phyloP scores from a whole-genome alignment of 2,888 invertebrate genomes.

The Hirtodrosophila cameraria region DNA sequence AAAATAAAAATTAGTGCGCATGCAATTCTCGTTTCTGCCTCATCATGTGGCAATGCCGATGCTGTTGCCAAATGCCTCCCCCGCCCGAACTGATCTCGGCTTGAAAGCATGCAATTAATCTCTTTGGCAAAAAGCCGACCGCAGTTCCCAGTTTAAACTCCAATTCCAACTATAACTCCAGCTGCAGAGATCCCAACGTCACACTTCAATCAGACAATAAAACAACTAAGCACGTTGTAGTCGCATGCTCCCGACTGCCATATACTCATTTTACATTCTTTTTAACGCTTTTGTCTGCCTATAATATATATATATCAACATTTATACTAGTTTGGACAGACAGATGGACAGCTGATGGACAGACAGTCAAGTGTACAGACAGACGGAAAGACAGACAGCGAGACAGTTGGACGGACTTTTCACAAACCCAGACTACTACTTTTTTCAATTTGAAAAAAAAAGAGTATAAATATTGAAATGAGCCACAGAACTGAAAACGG shows the following conservation, averaged over 20 bases:
- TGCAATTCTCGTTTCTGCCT: constrained; percentile 55
- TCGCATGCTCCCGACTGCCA: no score
- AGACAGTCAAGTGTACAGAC: no score
- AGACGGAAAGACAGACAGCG: no score
- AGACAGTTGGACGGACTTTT: no score
- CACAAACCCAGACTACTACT: no score
- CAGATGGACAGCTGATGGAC: no score
- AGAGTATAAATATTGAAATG: constrained; percentile 77
- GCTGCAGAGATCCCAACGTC: constrained; percentile 51
- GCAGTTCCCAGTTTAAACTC: constrained; percentile 2
- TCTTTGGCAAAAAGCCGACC: constrained; percentile 70
- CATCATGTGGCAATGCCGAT: constrained; percentile 21
- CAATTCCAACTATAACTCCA: constrained; percentile 22
- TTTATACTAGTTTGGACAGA: no score
- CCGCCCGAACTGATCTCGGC: constrained; percentile 30
- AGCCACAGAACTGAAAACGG: constrained; percentile 30
- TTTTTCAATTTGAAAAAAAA: no score
- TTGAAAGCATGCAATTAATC: constrained; percentile 63
- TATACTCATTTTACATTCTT: no score
- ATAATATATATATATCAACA: no score
- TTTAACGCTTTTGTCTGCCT: no score
- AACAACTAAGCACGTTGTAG: no score
- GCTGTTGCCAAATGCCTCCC: constrained; percentile 28
- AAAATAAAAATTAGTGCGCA: constrained; percentile 44
- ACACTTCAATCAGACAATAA: constrained; percentile 78